Evolutionary conservation across 2,113 vertebrate species (phyloP), one percentile per base, ranked within the genome.

Genomic region (Parotia lawesii): DNA sequence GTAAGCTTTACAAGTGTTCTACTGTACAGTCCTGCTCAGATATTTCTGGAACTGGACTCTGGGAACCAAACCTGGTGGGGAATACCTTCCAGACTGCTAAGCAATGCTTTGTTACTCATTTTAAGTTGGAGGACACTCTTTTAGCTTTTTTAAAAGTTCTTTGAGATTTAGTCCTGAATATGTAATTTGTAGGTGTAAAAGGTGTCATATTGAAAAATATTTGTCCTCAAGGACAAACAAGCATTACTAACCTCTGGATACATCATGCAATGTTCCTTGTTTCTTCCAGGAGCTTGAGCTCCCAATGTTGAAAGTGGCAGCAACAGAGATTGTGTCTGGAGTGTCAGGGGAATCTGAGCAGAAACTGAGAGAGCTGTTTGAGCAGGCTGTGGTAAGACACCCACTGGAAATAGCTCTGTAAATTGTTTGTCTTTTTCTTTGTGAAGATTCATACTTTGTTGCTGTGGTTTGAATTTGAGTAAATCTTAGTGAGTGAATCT

Each of bases 321-420:
- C 99, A 48, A 99, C 99, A 4, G 99, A 99, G 96, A 93, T 99
- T 86, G 99, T 99, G 58, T 99, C 99, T 1, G 99, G 99, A 61
- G 98, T 99, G 20, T 99, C 99, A 0, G 99, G 99, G 58, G 99
- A 99, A 81, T 99, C 99, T 1, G 99, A 99, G 67, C 99, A 99
- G 98, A 99, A 99, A 80, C 97, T 99, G 50, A 96, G 99, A 72
- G 98, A 99, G 48, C 97, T 99, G 38, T 99, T 99, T 94, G 98
- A 99, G 35, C 97, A 98, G 74, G 99, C 99, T 48, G 97, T 99
- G 98, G 99, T 99, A 73, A 98, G 98, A 93, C 6, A 8, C n/a
- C 31, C 24, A 0, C 21, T 57, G 27, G 44, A 79, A 89, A 33
- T 66, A 66, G 14, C 31, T 28, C 38, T 70, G 24, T 62, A 38